Percentiles rank a stretch among this genome's conserved stretches.
Conservation (phyloP, 2,113 vertebrate genomes). For the Perccottus glenii region DNA sequence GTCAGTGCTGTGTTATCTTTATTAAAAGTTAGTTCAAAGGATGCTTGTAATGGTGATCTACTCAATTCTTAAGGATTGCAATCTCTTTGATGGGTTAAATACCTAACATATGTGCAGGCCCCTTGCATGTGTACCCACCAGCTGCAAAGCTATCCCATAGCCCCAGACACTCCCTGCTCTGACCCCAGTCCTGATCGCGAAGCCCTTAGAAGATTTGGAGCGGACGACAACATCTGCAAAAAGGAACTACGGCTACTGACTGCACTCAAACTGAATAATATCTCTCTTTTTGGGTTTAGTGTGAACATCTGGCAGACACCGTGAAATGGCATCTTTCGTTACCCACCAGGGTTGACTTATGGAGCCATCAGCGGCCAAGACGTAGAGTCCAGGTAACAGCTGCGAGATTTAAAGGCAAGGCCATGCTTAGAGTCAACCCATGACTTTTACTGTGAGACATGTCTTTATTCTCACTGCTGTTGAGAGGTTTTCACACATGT, state of each 20-base stretch:
- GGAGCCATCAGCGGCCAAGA: conserved; percentile 37
- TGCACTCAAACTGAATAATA: conserved; percentile 43
- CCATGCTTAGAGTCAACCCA: neutral
- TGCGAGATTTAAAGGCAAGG: conserved; percentile 34
- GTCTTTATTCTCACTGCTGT: neutral
- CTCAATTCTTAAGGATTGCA: conserved; percentile 49
- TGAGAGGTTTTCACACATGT: neutral
- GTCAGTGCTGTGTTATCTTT: conserved; percentile 50
- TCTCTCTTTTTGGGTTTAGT: conserved; percentile 51
- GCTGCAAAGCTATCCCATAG: conserved; percentile 43
- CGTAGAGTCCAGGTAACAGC: conserved; percentile 53
- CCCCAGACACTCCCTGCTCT: conserved; percentile 15
- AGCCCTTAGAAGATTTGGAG: conserved; percentile 15
- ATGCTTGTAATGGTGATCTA: conserved; percentile 61
- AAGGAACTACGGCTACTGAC: neutral
- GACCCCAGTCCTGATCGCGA: conserved; percentile 9
- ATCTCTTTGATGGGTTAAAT: conserved; percentile 65
- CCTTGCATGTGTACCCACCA: conserved; percentile 50
- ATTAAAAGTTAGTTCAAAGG: conserved; percentile 60
- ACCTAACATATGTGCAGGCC: conserved; percentile 57
- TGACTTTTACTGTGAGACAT: neutral
- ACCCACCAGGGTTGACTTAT: conserved; percentile 51
- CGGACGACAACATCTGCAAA: conserved; percentile 39
- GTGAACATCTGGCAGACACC: conserved; percentile 65
- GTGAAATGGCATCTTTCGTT: conserved; percentile 53